Conservation (phyloP, 2,797 vertebrate genomes). For the Takifugu rubripes region DNA sequence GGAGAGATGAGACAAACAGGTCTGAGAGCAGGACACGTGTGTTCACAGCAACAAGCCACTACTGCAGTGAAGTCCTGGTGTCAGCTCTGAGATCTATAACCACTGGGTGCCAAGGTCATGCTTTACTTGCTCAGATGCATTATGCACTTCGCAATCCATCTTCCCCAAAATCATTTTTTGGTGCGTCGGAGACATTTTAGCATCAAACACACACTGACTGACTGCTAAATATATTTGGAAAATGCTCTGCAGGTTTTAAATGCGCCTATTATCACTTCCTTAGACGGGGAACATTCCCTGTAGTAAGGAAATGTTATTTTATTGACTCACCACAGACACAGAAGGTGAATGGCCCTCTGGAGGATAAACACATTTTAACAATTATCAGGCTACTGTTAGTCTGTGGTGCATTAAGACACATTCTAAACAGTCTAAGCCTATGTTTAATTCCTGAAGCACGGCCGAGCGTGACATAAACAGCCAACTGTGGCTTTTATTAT, state of each 20-base stretch:
- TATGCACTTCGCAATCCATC: background rate
- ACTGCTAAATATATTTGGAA: slow-evolving; percentile 35
- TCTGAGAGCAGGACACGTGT: slow-evolving; percentile 42
- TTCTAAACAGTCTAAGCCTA: slow-evolving; percentile 43
- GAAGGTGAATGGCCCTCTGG: slow-evolving; percentile 27
- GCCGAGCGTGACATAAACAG: slow-evolving; percentile 59
- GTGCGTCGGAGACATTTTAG: background rate
- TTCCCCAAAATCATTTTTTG: slow-evolving; percentile 4
- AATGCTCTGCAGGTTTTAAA: slow-evolving; percentile 50
- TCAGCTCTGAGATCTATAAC: slow-evolving; percentile 25
- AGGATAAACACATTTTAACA: slow-evolving; percentile 65
- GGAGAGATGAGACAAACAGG: slow-evolving; percentile 56
- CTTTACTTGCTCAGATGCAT: slow-evolving; percentile 9
- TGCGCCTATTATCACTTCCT: slow-evolving; percentile 65
- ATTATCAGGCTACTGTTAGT: slow-evolving; percentile 69
- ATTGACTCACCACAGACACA: slow-evolving; percentile 31
- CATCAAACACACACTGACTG: slow-evolving; percentile 15
- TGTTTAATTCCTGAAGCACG: slow-evolving; percentile 37
- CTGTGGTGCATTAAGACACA: slow-evolving; percentile 46
- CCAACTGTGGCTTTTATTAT: slow-evolving; percentile 20
- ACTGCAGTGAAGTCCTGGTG: slow-evolving; percentile 40
- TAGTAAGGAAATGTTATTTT: slow-evolving; percentile 68
- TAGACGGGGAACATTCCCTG: slow-evolving; percentile 59
- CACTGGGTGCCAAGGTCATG: slow-evolving; percentile 21
- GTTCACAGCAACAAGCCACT: slow-evolving; percentile 42